Conservation (phyloP, 2,113 vertebrate genomes). For the Platycercus adscitus region DNA sequence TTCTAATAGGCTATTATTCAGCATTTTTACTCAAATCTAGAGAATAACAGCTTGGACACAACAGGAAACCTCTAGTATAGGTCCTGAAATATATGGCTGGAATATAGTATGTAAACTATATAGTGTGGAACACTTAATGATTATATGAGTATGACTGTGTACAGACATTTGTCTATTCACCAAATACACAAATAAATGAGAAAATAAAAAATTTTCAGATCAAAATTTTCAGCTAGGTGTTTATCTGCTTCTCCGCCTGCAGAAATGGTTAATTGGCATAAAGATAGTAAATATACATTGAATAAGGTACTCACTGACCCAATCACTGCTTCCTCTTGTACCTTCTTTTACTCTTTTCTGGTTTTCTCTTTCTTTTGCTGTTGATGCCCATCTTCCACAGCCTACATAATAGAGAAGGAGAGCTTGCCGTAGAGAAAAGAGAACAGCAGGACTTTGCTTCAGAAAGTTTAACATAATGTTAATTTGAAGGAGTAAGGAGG, state of each 20-base stretch:
- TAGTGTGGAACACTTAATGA: background rate
- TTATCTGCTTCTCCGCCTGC: background rate
- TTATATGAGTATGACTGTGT: background rate
- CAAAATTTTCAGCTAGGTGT: background rate
- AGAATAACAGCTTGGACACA: background rate
- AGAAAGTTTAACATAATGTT: background rate
- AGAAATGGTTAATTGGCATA: background rate
- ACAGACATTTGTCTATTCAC: background rate
- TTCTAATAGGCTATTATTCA: background rate
- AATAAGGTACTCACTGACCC: background rate
- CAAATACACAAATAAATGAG: background rate
- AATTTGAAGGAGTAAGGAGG: background rate
- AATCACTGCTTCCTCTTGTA: background rate
- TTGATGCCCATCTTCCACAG: background rate
- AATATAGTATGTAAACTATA: background rate
- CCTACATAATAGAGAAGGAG: background rate
- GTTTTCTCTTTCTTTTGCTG: background rate
- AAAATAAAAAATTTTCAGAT: background rate
- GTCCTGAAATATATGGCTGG: background rate
- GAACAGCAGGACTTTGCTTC: background rate
- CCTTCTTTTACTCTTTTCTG: background rate
- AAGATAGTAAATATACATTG: background rate
- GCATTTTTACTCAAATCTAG: background rate
- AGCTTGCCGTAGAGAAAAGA: background rate
- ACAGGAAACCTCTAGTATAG: background rate